Evolutionary conservation across 2,888 invertebrate genomes (phyloP).

Genomic region (Pinctada fucata): DNA sequence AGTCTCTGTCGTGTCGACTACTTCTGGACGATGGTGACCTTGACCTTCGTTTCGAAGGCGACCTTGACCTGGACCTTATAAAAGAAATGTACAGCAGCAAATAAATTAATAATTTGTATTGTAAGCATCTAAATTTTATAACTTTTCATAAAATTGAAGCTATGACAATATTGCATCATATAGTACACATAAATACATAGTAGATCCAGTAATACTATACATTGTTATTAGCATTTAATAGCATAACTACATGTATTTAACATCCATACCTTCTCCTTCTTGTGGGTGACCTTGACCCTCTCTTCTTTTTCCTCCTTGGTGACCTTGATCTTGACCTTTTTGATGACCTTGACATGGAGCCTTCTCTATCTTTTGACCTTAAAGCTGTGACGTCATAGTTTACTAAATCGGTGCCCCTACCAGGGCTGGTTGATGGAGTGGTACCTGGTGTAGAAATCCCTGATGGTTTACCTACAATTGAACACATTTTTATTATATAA

Average conservation of each 20-base stretch:
- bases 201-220: no score
- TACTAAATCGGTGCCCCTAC: slow-evolving; percentile 35
- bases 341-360: background rate
- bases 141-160: no score
- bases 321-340: slow-evolving; percentile 51
- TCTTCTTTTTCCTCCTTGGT: slow-evolving; percentile 49
- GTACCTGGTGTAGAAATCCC: slow-evolving; percentile 34
- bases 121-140: no score
- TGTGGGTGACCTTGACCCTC: slow-evolving; percentile 61
- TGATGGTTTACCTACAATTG: background rate
- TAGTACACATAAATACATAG: no score
- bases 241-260: no score
- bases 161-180: no score
- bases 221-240: no score
- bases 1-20: slow-evolving; percentile 10
- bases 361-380: slow-evolving; percentile 2
- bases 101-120: no score
- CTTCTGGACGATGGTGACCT: slow-evolving; percentile 43
- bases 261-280: slow-evolving; percentile 52
- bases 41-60: slow-evolving; percentile 42
- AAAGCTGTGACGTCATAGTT: background rate
- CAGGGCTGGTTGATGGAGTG: slow-evolving; percentile 43
- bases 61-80: slow-evolving; percentile 40
- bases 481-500: no score
- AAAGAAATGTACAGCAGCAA: no score